These are phyloP conservation scores for Clinocottus analis DNA, from an alignment of 2,113 vertebrate species.

Conservation along the genomic window DNA sequence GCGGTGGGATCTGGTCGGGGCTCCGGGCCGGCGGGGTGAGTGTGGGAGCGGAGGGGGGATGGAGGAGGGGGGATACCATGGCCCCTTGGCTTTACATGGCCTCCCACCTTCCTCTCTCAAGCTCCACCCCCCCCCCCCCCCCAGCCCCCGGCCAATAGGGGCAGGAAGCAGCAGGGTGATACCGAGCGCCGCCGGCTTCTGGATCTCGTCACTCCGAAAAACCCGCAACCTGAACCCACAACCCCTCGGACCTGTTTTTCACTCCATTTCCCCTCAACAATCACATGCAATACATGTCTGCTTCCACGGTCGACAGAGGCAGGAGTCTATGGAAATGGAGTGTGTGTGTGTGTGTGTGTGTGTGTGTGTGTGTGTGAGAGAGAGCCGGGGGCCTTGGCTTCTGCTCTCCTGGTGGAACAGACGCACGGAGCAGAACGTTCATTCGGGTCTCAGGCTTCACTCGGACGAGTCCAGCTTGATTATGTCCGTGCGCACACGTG, in stretches of 20 bases:
- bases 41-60: slow-evolving; percentile 62
- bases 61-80: slow-evolving; percentile 31
- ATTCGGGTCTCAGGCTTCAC: slow-evolving; percentile 58
- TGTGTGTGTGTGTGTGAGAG: slow-evolving; percentile 40
- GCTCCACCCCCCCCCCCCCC: slow-evolving; percentile 12
- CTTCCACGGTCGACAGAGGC: slow-evolving; percentile 61
- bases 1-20: slow-evolving; percentile 71
- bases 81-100: slow-evolving; percentile 52
- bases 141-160: slow-evolving; percentile 45
- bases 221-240: slow-evolving; percentile 76
- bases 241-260: slow-evolving; percentile 74
- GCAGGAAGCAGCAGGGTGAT: slow-evolving; percentile 77
- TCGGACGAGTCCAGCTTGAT: slow-evolving; percentile 60
- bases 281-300: slow-evolving; percentile 78
- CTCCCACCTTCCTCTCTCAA: slow-evolving; percentile 50
- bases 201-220: slow-evolving; percentile 79
- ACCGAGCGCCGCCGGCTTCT: slow-evolving; percentile 76
- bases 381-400: slow-evolving; percentile 47
- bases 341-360: slow-evolving; percentile 14
- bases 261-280: slow-evolving; percentile 76
- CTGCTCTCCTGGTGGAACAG: slow-evolving; percentile 45
- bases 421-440: slow-evolving; percentile 50
- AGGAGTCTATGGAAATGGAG: slow-evolving; percentile 40
- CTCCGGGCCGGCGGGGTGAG: slow-evolving; percentile 45
- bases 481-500: slow-evolving; percentile 37